Percentiles rank a stretch among this genome's conserved stretches.
Evolutionary conservation across 1,140 invertebrate genomes (phyloP).

Genomic region (Camponotus vicinus): DNA sequence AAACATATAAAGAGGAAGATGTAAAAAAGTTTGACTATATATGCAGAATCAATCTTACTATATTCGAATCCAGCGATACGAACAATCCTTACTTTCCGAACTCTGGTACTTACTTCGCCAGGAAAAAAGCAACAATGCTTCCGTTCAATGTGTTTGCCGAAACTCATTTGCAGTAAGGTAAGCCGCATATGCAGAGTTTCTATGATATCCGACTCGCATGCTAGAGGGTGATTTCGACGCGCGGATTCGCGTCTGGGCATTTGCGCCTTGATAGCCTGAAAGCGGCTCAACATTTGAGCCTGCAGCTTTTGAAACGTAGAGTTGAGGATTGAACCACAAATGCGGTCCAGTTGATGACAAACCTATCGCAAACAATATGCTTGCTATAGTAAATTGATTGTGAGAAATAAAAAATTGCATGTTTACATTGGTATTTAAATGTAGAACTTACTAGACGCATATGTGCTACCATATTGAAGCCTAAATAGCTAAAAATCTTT

Average conservation of each 20-base stretch:
- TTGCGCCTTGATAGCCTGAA: conserved; percentile 94
- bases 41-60: not conserved
- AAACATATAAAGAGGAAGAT: not conserved
- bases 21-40: not conserved
- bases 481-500: conserved; percentile 91
- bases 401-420: not conserved
- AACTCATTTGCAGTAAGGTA: conserved; percentile 94
- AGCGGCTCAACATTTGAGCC: conserved; percentile 92
- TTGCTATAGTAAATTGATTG: not conserved
- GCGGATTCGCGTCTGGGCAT: conserved; percentile 96
- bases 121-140: conserved; percentile 96
- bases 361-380: conserved; percentile 87
- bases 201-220: conserved; percentile 95
- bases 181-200: conserved; percentile 96
- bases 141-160: conserved; percentile 96
- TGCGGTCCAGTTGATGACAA: conserved; percentile 91
- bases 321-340: conserved; percentile 92
- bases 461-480: conserved; percentile 92
- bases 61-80: not conserved
- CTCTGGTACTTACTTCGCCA: conserved; percentile 90
- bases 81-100: conserved; percentile 38
- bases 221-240: conserved; percentile 93
- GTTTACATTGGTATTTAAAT: not conserved
- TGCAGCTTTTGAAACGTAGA: conserved; percentile 93
- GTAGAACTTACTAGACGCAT: conserved; percentile 91